Evolutionary conservation across 2,113 vertebrate genomes (phyloP).

Genomic region (Dendropsophus ebraccatus): DNA sequence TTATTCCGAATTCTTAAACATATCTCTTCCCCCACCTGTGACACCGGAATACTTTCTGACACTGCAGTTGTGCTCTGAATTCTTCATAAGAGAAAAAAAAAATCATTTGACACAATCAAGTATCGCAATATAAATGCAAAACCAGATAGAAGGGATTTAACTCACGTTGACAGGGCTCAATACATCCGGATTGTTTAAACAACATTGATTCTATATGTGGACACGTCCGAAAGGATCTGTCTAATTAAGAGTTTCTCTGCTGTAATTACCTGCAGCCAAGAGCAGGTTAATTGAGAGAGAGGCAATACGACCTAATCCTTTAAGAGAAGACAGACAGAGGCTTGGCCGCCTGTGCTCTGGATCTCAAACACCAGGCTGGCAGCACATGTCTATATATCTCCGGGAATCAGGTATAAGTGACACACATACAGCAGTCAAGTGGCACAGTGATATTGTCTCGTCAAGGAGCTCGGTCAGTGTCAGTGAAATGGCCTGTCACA

Average conservation of each 20-base stretch:
- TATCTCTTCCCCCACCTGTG: slow-evolving; percentile 17
- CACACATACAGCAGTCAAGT: slow-evolving; percentile 46
- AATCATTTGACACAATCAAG: slow-evolving; percentile 28
- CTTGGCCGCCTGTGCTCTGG: background rate
- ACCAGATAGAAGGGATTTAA: background rate
- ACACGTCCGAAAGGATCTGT: background rate
- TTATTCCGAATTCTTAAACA: slow-evolving; percentile 15
- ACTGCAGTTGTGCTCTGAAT: slow-evolving; percentile 6
- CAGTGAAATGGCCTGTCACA: slow-evolving; percentile 68
- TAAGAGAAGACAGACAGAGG: background rate
- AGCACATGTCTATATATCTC: slow-evolving; percentile 48
- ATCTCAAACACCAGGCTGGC: slow-evolving; percentile 7
- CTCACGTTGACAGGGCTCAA: background rate
- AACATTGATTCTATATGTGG: slow-evolving; percentile 34
- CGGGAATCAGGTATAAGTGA: slow-evolving; percentile 51
- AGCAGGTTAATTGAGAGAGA: slow-evolving; percentile 29
- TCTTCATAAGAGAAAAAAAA: slow-evolving; percentile 21
- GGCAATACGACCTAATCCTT: slow-evolving; percentile 1
- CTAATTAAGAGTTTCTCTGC: slow-evolving; percentile 15
- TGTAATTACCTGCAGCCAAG: slow-evolving; percentile 18
- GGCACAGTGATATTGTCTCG: slow-evolving; percentile 60
- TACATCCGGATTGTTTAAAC: slow-evolving; percentile 22
- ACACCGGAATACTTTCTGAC: slow-evolving; percentile 29
- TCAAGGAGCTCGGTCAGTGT: slow-evolving; percentile 63
- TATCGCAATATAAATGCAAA: slow-evolving; percentile 29